A percentile compares a stretch with the other conserved stretches of the same genome.
Conservation (phyloP, 2,113 vertebrate species). For the Aspidoscelis tigris region DNA sequence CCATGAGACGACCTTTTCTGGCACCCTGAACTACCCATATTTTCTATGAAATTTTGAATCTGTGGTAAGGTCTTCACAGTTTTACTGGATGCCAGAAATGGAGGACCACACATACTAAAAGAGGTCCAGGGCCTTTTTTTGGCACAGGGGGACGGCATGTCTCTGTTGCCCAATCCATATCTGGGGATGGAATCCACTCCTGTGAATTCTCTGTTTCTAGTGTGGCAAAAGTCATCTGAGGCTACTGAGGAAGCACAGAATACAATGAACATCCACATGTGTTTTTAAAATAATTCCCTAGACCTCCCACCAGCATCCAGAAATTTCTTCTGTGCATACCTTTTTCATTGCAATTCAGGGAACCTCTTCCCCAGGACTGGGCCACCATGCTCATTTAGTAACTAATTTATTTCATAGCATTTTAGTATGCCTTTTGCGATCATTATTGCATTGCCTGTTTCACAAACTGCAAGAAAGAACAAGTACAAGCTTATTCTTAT, state of each 20-base stretch:
- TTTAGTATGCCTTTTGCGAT: slow-evolving; percentile 8
- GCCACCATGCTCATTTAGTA: neutral
- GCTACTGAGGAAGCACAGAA: too few relatives aligned
- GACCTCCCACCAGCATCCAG: too few relatives aligned
- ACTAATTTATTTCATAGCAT: neutral
- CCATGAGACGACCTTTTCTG: neutral
- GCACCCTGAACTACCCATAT: too few relatives aligned
- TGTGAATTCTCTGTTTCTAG: neutral
- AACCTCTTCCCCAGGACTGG: neutral
- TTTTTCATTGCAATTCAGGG: neutral
- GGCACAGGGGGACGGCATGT: too few relatives aligned
- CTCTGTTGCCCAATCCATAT: too few relatives aligned
- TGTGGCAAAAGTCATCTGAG: too few relatives aligned
- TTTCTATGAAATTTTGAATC: too few relatives aligned
- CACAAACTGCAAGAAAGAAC: slow-evolving; percentile 53
- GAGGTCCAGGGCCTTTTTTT: too few relatives aligned
- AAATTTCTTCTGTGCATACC: neutral
- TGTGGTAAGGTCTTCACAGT: too few relatives aligned
- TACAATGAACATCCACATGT: too few relatives aligned
- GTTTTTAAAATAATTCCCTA: too few relatives aligned
- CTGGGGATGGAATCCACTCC: neutral
- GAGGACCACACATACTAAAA: neutral
- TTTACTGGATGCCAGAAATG: neutral
- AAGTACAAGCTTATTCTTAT: slow-evolving; percentile 60
- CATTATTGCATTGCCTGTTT: slow-evolving; percentile 53